Base-by-base conservation (phyloP, 2,113 vertebrate species). In the Rafetus swinhoei region DNA sequence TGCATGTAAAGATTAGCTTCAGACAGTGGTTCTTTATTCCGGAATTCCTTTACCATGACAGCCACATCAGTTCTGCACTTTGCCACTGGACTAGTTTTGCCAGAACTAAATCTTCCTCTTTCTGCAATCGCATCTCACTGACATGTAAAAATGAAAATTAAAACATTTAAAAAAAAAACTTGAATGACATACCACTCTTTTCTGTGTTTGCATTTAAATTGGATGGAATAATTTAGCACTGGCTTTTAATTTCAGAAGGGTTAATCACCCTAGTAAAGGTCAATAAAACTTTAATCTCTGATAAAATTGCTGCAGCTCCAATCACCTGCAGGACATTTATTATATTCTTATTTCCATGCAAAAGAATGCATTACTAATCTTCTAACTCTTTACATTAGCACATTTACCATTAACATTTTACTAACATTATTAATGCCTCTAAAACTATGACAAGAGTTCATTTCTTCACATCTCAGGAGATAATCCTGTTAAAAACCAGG, bases 281-380 rank as follows among this genome's bases (percentile, higher is more conserved):
- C 98, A 98, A 97, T 98, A 97, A 97, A 98, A 98, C 97, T 98
- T 97, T 97, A 98, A 98, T 98, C 98, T 97, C 96, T 96, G 98
- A 97, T 97, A 98, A 98, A 98, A 98, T 97, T 97, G 97, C 95
- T 94, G 95, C 59, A 96, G 97, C 95, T 95, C 94, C 96, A 96
- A 82, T 98, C 98, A 98, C 97, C 97, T 98, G 95, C 95, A 97
- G 96, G 96, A 98, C 96, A 95, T 98, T 96, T 98, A 98, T 98
- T 98, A 97, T 97, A 97, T 97, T 98, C 95, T 95, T 96, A 97
- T 97, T 98, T 97, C 91, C 93, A 97, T 97, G 96, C 69, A 89
- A 97, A 98, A 98, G 94, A 98, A 98, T 88, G 90, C 86, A 92
- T 89, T 87, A 7, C 95, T 98, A 98, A 98, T 98, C 97, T 97